These are phyloP conservation scores for Chrysocyon brachyurus DNA, from an alignment of 2,797 vertebrate genomes.

Conservation along the genomic window DNA sequence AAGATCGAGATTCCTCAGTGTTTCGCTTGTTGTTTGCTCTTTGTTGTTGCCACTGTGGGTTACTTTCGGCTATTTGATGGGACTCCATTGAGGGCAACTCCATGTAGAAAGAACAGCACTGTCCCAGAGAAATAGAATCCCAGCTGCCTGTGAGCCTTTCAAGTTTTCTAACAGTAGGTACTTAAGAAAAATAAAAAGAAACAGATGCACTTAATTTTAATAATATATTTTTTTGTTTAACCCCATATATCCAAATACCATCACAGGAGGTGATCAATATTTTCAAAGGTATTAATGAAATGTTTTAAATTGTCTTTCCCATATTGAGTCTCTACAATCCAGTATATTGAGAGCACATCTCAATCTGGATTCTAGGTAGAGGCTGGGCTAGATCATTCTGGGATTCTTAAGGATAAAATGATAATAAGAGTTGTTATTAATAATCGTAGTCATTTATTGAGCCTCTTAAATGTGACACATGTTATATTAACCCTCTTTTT, in stretches of 20 bases:
- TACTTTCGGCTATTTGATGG: not conserved
- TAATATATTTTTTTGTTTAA: constrained; percentile 39
- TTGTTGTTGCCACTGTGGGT: not conserved
- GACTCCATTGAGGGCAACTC: not conserved
- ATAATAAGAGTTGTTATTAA: not conserved
- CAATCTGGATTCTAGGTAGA: not conserved
- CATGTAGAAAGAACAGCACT: not conserved
- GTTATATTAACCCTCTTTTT: not conserved
- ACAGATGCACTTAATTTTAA: not conserved
- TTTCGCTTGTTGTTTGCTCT: not conserved
- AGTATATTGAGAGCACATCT: not conserved
- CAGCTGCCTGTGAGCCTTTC: not conserved
- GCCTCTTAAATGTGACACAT: not conserved
- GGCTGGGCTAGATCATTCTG: not conserved
- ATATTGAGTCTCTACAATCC: not conserved
- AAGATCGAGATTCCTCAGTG: not conserved
- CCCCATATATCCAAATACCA: not conserved
- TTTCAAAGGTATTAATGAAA: not conserved
- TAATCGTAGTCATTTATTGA: not conserved
- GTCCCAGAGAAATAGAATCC: not conserved
- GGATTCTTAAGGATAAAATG: not conserved
- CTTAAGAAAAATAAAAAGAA: not conserved
- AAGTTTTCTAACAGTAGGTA: not conserved
- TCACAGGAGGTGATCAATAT: not conserved
- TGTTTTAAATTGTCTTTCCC: not conserved